Evolutionary conservation across 2,113 vertebrate genomes (phyloP).

Genomic region (Delphinus delphis): DNA sequence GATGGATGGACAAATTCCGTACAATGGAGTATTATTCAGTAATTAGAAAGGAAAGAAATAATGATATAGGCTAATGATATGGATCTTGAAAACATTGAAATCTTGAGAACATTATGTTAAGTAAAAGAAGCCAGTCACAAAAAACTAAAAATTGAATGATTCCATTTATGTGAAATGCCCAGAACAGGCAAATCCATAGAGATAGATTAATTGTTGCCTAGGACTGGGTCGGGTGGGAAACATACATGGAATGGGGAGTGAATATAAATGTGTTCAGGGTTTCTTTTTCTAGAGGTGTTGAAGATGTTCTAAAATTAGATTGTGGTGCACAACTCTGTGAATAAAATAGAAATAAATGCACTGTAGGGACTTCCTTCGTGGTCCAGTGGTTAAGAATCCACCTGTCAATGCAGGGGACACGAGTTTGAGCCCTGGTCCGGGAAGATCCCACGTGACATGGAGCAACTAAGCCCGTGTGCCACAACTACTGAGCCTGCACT

Average conservation of each 20-base stretch:
- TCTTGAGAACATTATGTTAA: background rate
- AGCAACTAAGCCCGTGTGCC: too few relatives aligned
- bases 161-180: background rate
- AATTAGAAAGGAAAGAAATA: background rate
- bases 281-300: background rate
- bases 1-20: background rate
- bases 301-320: background rate
- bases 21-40: background rate
- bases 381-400: too few relatives aligned
- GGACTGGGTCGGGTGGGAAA: background rate
- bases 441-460: too few relatives aligned
- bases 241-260: background rate
- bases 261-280: background rate
- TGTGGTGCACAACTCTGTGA: background rate
- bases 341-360: background rate
- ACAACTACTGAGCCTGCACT: too few relatives aligned
- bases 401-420: too few relatives aligned
- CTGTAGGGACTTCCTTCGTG: too few relatives aligned
- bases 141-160: background rate
- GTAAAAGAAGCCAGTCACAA: background rate
- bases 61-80: background rate
- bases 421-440: too few relatives aligned
- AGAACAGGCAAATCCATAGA: background rate
- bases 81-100: background rate
- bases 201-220: background rate